Base-by-base conservation (phyloP, 2,797 vertebrate genomes). In the Sitta carolinensis region DNA sequence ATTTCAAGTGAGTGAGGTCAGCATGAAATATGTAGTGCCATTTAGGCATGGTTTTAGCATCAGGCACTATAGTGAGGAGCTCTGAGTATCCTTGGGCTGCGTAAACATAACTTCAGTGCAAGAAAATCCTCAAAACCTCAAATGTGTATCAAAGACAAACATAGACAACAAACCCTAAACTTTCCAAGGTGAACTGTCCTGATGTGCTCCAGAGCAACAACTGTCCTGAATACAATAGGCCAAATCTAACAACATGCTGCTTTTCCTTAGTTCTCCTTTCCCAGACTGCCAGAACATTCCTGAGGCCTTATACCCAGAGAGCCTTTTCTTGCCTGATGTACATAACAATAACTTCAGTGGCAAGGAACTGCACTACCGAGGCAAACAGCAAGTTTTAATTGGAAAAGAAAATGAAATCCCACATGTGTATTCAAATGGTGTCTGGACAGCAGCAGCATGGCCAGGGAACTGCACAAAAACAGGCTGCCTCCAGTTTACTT, bases 41-140 rank as follows among this genome's bases (percentile, higher is more conserved):
- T 75, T 96, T 10, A 29, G 89, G 83, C 74, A 72, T 27, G 57
- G 64, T 50, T 78, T 94, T 93, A 93, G 83, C 93, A 96, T 94
- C 81, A 89, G 84, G 84, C 48, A 93, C 58, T 52, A 38, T 78
- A 95, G 87, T 38, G 55, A 97, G 59, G 67, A 91, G 85, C 74
- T 96, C 77, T 84, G 90, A 89, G 72, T 85, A 95, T 72, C 86
- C 88, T 90, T 95, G 93, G 87, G 95, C 74, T 82, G 88, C 74
- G 76, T 92, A 96, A 97, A 95, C 79, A 72, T 25, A 91, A 82
- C 70, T 90, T 90, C 47, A 94, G 67, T 74, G 93, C 76, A 95
- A 95, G 84, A 63, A 97, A 97, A 96, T 68, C 84, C 95, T 81
- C 87, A 93, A 96, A 97, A 90, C 68, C 94, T 95, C 94, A 94